Evolutionary conservation across 2,797 vertebrate genomes (phyloP).

Genomic region (Danio tinwini): DNA sequence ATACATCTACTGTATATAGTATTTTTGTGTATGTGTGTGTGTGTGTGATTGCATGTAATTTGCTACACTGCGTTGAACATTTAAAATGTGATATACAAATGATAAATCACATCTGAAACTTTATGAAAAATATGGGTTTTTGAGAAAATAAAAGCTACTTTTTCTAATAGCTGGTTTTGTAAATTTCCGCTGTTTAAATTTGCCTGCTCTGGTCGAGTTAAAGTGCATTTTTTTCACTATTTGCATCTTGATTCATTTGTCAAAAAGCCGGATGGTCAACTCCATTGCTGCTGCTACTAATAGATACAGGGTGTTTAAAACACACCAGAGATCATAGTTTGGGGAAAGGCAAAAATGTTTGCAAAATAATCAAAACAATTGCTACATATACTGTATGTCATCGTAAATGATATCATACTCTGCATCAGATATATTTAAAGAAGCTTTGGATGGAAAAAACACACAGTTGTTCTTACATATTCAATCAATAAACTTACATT

Average conservation of each 20-base stretch:
- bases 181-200: slow-evolving; percentile 34
- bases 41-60: slow-evolving; percentile 61
- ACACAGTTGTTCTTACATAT: slow-evolving; percentile 78
- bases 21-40: slow-evolving; percentile 68
- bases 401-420: slow-evolving; percentile 76
- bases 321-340: slow-evolving; percentile 71
- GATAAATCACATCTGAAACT: slow-evolving; percentile 84
- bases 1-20: slow-evolving; percentile 54
- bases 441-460: slow-evolving; percentile 87
- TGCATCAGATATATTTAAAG: slow-evolving; percentile 90
- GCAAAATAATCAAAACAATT: slow-evolving; percentile 82
- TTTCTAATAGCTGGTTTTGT: slow-evolving; percentile 64
- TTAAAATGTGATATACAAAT: slow-evolving; percentile 82
- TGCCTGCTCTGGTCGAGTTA: slow-evolving; percentile 45
- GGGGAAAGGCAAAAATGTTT: slow-evolving; percentile 86
- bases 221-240: slow-evolving; percentile 58
- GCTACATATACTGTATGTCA: slow-evolving; percentile 80
- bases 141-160: slow-evolving; percentile 68
- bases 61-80: slow-evolving; percentile 71
- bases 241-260: slow-evolving; percentile 48
- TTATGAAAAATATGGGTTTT: slow-evolving; percentile 67
- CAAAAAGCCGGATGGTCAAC: slow-evolving; percentile 37
- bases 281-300: slow-evolving; percentile 50
- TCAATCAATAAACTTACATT: slow-evolving; percentile 87
- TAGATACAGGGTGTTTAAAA: slow-evolving; percentile 61